Base-by-base conservation (phyloP, 2,888 invertebrate genomes). In the Schrankia costaestrigalis region DNA sequence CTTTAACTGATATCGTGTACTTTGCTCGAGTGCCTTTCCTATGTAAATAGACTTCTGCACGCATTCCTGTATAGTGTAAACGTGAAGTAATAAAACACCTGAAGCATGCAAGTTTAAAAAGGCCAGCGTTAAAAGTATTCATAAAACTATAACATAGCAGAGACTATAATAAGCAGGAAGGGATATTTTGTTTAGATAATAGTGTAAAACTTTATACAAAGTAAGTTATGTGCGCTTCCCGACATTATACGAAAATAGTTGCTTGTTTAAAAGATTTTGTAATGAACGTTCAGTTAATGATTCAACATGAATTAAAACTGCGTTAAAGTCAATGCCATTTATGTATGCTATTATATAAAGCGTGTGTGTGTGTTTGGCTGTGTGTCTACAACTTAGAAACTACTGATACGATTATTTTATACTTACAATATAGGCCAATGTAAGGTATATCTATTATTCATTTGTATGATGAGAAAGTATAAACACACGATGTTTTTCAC, bases 181-280 rank as follows among this genome's bases (percentile, higher is more conserved):
- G n/a, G 11, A 14, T 2, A 11, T 3, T 10, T 18, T 36, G 27
- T 36, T 14, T 31, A 36, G 24, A 24, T 10, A 36, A 36, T 21
- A 12, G 31, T 27, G 23, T 14, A 13, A 24, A 25, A 25, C n/a
- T 15, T 15, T 26, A 25, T 8, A 26, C 15, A 12, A n/a, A 8
- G 11, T 12, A 9, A 3, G n/a, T 3, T 51, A 44, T 55, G 34
- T 51, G 41, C 36, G 31, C 33, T 35, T 25, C 34, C 37, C 33
- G 31, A 28, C 27, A 46, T 34, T 29, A 35, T 39, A 44, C 41
- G 29, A 40, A 55, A 47, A 47, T 54, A 54, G 51, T 33, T 21
- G 14, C n/a, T 36, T 49, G 50, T 54, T 50, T 50, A 41, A 34
- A 24, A 12, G 11, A 19, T 24, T 27, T 36, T 11, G 25, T 26